phyloP scores from a whole-genome alignment of 2,113 vertebrate species.

The Rhodinocichla rosea region DNA sequence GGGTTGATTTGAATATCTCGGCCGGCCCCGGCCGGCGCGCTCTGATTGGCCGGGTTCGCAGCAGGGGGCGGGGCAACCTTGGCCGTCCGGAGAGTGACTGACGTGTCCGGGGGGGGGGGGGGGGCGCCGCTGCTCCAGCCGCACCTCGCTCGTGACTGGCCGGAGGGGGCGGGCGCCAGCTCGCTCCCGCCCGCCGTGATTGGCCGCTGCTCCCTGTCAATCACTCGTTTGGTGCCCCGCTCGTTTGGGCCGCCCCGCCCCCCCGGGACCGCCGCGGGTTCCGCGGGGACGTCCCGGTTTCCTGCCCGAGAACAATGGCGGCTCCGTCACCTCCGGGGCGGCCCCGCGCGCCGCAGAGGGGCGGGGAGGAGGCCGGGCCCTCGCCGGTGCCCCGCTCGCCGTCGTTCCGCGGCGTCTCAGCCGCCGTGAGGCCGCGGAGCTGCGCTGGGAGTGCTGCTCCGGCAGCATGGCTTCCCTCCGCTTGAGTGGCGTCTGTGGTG shows the following conservation, averaged over 20 bases:
- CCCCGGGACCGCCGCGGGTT: not conserved
- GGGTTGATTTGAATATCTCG: constrained; percentile 70
- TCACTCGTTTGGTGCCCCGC: not conserved
- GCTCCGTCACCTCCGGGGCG: constrained; percentile 6
- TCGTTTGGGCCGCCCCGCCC: too few relatives aligned
- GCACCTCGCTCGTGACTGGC: not conserved
- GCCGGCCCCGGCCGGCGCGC: not conserved
- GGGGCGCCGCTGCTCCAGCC: not conserved
- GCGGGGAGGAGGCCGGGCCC: not conserved
- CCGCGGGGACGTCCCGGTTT: not conserved
- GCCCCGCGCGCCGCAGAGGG: not conserved
- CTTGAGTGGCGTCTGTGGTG: not conserved
- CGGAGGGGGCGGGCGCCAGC: not conserved
- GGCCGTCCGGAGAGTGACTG: not conserved
- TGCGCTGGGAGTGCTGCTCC: not conserved
- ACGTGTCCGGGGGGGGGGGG: not conserved
- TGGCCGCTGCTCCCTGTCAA: not conserved
- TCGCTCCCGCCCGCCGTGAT: not conserved
- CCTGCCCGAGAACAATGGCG: constrained; percentile 47
- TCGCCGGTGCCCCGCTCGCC: not conserved
- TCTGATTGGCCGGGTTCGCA: constrained; percentile 46
- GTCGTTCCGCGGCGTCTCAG: not conserved
- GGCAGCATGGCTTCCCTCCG: not conserved
- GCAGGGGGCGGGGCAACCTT: not conserved
- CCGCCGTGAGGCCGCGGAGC: not conserved